A percentile compares a stretch with the other conserved stretches of the same genome.
phyloP scores from a whole-genome alignment of 2,797 vertebrate species.

The Periophthalmus magnuspinnatus region DNA sequence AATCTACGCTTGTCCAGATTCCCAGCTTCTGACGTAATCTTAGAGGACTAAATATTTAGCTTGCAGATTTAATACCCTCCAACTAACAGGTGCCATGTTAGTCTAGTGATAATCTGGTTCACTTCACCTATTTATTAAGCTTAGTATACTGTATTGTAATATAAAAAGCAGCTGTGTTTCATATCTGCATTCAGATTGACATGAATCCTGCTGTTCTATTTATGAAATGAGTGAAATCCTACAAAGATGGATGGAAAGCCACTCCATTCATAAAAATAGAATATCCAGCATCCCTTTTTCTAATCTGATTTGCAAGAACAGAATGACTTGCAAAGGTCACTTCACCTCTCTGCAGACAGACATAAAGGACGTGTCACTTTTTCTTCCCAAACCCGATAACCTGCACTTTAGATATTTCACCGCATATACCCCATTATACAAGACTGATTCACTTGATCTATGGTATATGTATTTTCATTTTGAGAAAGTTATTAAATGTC shows the following conservation, averaged over 20 bases:
- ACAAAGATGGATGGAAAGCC: conserved; percentile 20
- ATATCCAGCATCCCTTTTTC: conserved; percentile 19
- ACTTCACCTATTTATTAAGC: neutral
- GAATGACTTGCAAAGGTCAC: conserved; percentile 61
- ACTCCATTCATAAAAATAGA: conserved; percentile 42
- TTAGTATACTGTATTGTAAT: conserved; percentile 6
- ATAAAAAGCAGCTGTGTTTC: conserved; percentile 12
- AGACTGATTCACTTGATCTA: neutral
- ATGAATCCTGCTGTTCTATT: conserved; percentile 34
- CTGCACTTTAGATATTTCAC: neutral
- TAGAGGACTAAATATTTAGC: neutral
- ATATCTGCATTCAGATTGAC: neutral
- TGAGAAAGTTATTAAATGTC: neutral
- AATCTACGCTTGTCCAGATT: neutral
- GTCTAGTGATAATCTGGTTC: neutral
- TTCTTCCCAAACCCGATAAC: neutral
- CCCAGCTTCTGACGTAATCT: neutral
- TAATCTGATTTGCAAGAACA: conserved; percentile 47
- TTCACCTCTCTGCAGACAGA: conserved; percentile 38
- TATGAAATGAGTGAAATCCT: conserved; percentile 25
- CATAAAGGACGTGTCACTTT: conserved; percentile 60
- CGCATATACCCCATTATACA: conserved; percentile 23
- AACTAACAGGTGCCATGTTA: neutral
- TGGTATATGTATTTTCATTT: neutral
- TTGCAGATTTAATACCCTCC: no score